Base-by-base conservation (phyloP, 2,888 invertebrate species). In the Folsomia manolachei region DNA sequence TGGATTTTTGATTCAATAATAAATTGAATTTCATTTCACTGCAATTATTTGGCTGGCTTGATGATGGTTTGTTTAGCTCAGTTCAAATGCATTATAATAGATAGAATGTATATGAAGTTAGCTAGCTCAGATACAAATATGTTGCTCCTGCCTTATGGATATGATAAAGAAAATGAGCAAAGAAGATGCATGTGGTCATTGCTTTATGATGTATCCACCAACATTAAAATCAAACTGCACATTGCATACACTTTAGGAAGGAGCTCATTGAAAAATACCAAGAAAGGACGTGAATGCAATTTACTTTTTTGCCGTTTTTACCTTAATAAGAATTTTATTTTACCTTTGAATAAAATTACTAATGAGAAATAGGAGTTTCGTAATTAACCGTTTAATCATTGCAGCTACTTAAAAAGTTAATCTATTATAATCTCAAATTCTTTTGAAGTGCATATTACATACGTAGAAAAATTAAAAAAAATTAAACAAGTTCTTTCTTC, bases 1-100 rank as follows among this genome's bases (percentile, higher is more conserved):
- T 56, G 56, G 11, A 56, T 56, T 56, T 56, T 56, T 56, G 56
- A 56, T 56, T 56, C 56, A 56, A 56, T 56, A 21, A 56, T 56
- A 56, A 56, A 56, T 56, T 56, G 56, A 56, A 56, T 56, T 56
- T 21, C 56, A 7, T n/a, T 56, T 18, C 56, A 56, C 39, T 39
- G 14, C 39, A 39, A 39, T 56, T 56, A 56, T 56, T 56, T 56
- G 4, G 21, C 21, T 56, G 39, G 7, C 39, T 4, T 39, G 39
- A 39, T 39, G 39, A 39, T 14, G 39, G n/a, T n/a, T n/a, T n/a
- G n/a, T n/a, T n/a, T n/a, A n/a, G n/a, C n/a, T n/a, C n/a, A n/a
- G n/a, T n/a, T n/a, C n/a, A n/a, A n/a, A n/a, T n/a, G n/a, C n/a
- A n/a, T n/a, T n/a, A n/a, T n/a, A n/a, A n/a, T n/a, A n/a, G n/a